Percentiles rank a stretch among this genome's conserved stretches.
Evolutionary conservation across 2,113 vertebrate species (phyloP).

Genomic region (Donacobius atricapilla): DNA sequence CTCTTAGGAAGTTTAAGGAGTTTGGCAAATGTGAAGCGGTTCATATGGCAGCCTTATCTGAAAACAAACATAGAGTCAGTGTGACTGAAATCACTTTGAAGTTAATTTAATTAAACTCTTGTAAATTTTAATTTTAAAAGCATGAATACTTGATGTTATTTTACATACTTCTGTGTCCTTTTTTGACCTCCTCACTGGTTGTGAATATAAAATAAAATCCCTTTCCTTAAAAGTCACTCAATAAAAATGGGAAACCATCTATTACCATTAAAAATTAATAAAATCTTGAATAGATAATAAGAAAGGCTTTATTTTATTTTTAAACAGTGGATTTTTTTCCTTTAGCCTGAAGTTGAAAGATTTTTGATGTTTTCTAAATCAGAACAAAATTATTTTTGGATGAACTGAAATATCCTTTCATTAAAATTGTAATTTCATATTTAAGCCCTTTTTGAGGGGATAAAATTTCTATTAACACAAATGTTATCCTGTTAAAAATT

Average conservation of each 20-base stretch:
- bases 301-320: background rate
- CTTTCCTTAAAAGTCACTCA: background rate
- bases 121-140: background rate
- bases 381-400: background rate
- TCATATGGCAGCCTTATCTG: background rate
- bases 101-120: background rate
- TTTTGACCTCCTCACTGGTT: background rate
- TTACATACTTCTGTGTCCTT: background rate
- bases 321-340: background rate
- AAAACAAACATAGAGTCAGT: background rate
- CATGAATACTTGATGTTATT: background rate
- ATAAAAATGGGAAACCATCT: background rate
- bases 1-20: rapidly evolving
- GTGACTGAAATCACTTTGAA: background rate
- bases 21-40: background rate
- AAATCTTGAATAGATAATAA: background rate
- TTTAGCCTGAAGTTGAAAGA: background rate
- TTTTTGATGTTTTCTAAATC: background rate
- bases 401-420: background rate
- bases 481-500: background rate
- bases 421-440: background rate
- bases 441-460: background rate
- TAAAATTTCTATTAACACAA: background rate
- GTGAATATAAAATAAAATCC: background rate
- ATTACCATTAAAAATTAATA: background rate